Evolutionary conservation across 2,888 invertebrate genomes (phyloP).

Genomic region (Netelia fuscicornis): DNA sequence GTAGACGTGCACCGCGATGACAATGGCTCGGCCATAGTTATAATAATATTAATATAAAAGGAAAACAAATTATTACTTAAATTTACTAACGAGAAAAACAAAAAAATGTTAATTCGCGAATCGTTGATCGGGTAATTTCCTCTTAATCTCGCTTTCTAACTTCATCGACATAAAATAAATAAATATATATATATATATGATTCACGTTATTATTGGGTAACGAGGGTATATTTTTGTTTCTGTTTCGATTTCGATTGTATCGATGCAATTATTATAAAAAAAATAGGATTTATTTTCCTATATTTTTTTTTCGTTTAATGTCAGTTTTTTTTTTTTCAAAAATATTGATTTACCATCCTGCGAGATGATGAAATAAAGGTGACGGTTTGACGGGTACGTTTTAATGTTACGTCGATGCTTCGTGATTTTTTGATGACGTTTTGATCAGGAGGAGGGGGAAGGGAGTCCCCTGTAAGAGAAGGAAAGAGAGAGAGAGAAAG

Average conservation of each 20-base stretch:
- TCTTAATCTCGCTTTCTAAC: conserved; percentile 25
- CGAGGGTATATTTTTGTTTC: neutral
- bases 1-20: conserved; percentile 65
- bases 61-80: neutral
- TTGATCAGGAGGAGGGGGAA: neutral
- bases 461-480: neutral
- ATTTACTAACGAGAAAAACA: neutral
- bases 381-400: conserved; percentile 27
- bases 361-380: conserved; percentile 68
- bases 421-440: conserved; percentile 45
- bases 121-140: conserved; percentile 23
- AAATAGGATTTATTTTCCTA: too few species aligned
- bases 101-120: conserved; percentile 3
- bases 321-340: conserved; percentile 3
- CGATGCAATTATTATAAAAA: neutral
- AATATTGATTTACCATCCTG: conserved; percentile 24
- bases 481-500: conserved; percentile 8
- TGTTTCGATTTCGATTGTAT: conserved; percentile 3
- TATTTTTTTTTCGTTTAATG: neutral
- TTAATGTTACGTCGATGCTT: conserved; percentile 37
- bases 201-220: conserved; percentile 32
- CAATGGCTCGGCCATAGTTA: conserved; percentile 73
- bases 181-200: conserved; percentile 18
- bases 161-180: neutral
- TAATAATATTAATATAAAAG: conserved; percentile 12